Conservation (phyloP, 2,113 vertebrate species). For the Ginglymostoma cirratum region DNA sequence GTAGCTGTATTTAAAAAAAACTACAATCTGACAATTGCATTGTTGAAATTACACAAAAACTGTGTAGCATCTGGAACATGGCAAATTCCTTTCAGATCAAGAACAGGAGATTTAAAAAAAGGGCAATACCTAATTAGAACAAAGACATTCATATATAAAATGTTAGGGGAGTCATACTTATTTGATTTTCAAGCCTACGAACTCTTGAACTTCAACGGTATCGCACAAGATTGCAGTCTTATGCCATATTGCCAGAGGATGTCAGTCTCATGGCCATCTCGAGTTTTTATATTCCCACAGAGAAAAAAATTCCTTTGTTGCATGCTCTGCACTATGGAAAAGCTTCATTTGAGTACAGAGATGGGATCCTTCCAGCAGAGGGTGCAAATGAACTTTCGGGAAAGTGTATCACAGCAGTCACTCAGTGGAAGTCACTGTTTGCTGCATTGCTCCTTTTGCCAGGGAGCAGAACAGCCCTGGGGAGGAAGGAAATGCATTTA, state of each 20-base stretch:
- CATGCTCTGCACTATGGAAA: neutral
- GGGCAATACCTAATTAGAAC: neutral
- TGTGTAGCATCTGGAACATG: neutral
- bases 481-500: slow-evolving; percentile 1
- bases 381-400: neutral
- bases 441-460: neutral
- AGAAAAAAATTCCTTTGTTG: neutral
- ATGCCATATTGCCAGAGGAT: neutral
- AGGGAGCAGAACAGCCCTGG: neutral
- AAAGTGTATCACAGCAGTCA: neutral
- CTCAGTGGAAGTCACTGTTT: neutral
- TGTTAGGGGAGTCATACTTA: neutral
- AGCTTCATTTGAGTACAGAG: neutral
- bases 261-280: neutral
- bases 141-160: neutral
- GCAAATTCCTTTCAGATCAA: neutral
- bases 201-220: neutral
- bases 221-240: neutral
- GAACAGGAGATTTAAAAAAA: neutral
- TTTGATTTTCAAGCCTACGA: neutral
- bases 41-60: neutral
- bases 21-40: neutral
- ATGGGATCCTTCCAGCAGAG: neutral
- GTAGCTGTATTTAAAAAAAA: neutral
- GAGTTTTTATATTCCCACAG: neutral